Evolutionary conservation across 2,797 vertebrate genomes (phyloP).

Genomic region (Tenualosa ilisha): DNA sequence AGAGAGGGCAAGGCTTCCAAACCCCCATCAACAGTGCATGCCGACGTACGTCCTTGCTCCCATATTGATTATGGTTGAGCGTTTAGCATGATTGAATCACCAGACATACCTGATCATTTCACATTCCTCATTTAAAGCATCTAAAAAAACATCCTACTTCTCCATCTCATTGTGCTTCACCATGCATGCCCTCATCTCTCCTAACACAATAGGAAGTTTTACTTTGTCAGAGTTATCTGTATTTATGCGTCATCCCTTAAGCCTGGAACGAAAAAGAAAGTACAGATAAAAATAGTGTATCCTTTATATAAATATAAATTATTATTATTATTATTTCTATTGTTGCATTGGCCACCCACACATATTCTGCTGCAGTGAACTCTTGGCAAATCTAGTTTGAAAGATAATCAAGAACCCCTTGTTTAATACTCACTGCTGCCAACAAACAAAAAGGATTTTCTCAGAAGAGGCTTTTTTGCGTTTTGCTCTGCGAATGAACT

Average conservation of each 20-base stretch:
- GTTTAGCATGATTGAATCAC: conserved; percentile 18
- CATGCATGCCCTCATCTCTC: not conserved
- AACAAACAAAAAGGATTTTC: conserved; percentile 5
- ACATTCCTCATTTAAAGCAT: not conserved
- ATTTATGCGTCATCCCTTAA: not conserved
- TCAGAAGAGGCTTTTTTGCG: not conserved
- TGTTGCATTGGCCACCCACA: not conserved
- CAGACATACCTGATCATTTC: not conserved
- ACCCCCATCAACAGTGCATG: conserved; percentile 55
- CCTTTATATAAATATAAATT: not conserved
- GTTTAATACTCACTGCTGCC: not conserved
- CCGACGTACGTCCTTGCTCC: conserved; percentile 29
- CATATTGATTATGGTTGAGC: conserved; percentile 32
- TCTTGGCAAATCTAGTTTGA: not conserved
- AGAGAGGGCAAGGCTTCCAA: not conserved
- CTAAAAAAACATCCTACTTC: not conserved
- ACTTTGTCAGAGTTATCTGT: not conserved
- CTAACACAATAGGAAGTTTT: not conserved
- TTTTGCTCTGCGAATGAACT: not conserved
- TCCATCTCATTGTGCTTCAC: not conserved
- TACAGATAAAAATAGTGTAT: not conserved
- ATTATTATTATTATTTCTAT: not conserved
- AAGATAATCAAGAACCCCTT: not conserved
- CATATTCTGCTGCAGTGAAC: not conserved
- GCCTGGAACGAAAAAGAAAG: not conserved